Evolutionary conservation across 2,888 invertebrate species (phyloP).

Genomic region (Lochmaea capreae): DNA sequence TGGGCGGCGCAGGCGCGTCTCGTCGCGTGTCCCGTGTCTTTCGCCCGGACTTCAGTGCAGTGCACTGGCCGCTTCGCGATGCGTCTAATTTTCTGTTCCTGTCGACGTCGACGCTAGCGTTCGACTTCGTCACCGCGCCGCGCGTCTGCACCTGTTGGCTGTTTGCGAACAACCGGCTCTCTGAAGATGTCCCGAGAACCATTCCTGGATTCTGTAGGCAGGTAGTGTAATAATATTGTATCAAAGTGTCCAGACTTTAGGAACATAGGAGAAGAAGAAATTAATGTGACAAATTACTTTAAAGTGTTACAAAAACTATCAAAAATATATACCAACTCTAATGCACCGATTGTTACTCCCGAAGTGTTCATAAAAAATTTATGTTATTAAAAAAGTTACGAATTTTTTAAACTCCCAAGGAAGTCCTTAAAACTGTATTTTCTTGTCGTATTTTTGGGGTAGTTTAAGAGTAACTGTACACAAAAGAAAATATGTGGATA

Average conservation of each 20-base stretch:
- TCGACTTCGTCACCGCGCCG: constrained; percentile 7
- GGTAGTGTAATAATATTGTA: constrained; percentile 15
- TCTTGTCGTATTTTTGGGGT: too few relatives aligned
- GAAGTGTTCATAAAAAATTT: too few relatives aligned
- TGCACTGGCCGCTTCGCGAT: constrained; percentile 54
- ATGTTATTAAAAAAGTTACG: too few relatives aligned
- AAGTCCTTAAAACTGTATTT: too few relatives aligned
- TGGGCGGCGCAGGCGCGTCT: constrained; percentile 60
- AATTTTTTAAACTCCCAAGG: too few relatives aligned
- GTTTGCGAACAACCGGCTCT: constrained; percentile 43
- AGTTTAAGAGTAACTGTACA: too few relatives aligned
- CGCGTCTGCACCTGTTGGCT: constrained; percentile 52
- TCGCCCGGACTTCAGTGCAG: constrained; percentile 54
- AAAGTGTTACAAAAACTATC: background rate
- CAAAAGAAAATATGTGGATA: too few relatives aligned
- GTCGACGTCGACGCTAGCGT: constrained; percentile 41
- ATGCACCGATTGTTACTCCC: too few relatives aligned
- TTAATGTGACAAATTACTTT: background rate
- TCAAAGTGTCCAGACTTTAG: background rate
- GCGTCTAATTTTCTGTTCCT: constrained; percentile 46
- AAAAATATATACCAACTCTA: too few relatives aligned
- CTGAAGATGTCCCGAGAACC: constrained; percentile 37
- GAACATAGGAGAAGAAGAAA: background rate
- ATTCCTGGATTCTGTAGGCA: constrained; percentile 39
- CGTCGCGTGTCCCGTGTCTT: constrained; percentile 45